Percentiles rank a stretch among this genome's conserved stretches.
Conservation (phyloP, 2,113 vertebrate species). For the Sterrhoptilus dennistouni region DNA sequence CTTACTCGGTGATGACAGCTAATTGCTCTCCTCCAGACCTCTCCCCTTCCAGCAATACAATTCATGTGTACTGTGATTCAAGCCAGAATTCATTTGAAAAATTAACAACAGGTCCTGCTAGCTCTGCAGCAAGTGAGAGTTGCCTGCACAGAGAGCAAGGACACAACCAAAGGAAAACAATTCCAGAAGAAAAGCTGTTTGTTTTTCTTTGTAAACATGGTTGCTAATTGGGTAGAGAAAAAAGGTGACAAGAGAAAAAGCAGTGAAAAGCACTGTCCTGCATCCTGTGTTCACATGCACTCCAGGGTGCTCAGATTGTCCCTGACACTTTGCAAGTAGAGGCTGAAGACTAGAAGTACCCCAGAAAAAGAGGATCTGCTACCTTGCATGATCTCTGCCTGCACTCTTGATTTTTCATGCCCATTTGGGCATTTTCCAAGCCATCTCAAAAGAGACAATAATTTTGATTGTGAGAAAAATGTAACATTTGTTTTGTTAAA, state of each 20-base stretch:
- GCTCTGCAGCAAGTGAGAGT: background rate
- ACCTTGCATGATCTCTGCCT: background rate
- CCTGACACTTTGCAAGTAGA: background rate
- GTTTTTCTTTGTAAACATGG: background rate
- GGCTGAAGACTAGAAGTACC: background rate
- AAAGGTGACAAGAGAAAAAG: background rate
- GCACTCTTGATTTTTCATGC: background rate
- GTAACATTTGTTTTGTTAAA: background rate
- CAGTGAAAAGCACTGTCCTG: background rate
- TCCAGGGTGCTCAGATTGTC: background rate
- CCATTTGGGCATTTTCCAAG: background rate
- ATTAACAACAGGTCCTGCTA: background rate
- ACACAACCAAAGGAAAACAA: background rate
- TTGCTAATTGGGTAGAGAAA: background rate
- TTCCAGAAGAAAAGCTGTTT: background rate
- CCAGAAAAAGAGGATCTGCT: background rate
- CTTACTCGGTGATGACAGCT: background rate
- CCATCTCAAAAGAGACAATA: background rate
- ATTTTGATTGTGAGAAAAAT: background rate
- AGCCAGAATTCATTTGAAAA: background rate
- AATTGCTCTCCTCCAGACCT: background rate
- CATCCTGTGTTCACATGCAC: background rate
- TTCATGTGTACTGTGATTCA: background rate
- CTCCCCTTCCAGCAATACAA: background rate
- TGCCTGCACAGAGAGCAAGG: rapidly evolving